phyloP scores from a whole-genome alignment of 2,888 invertebrate genomes.

The Seira sanloemensis region DNA sequence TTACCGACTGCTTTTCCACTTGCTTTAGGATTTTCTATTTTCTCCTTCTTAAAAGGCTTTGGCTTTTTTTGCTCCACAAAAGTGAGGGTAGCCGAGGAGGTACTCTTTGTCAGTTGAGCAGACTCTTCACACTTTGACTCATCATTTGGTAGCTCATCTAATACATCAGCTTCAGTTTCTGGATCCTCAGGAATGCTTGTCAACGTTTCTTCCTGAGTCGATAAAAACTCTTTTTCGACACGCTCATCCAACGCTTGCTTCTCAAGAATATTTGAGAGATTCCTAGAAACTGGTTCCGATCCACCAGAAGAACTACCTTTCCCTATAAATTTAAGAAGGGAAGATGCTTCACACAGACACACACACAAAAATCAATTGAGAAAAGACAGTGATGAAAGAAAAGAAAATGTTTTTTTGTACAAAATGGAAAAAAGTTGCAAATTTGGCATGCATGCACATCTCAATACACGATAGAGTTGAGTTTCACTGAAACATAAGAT shows the following conservation, averaged over 20 bases:
- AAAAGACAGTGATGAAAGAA: constrained; percentile 52
- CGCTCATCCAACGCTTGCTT: constrained; percentile 56
- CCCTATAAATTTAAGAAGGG: constrained; percentile 55
- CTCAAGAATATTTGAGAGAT: constrained; percentile 58
- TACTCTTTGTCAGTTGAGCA: constrained; percentile 36
- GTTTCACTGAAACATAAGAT: too few relatives aligned
- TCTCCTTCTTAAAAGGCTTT: constrained; percentile 30
- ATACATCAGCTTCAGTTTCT: constrained; percentile 52
- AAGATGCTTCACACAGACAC: constrained; percentile 53
- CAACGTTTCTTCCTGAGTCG: constrained; percentile 64
- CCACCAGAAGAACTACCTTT: constrained; percentile 43
- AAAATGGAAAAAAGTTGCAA: not conserved
- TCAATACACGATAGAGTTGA: too few relatives aligned
- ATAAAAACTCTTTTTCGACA: constrained; percentile 64
- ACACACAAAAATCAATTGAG: constrained; percentile 23
- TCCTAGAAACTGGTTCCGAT: constrained; percentile 60
- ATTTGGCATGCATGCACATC: not conserved
- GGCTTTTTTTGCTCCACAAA: constrained; percentile 42
- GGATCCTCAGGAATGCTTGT: constrained; percentile 63
- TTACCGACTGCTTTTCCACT: constrained; percentile 63
- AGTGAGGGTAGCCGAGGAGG: constrained; percentile 6
- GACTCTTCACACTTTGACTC: constrained; percentile 49
- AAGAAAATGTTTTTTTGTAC: not conserved
- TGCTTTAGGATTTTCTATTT: constrained; percentile 50
- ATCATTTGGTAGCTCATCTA: constrained; percentile 36